Evolutionary conservation across 1,140 invertebrate genomes (phyloP).

Genomic region (Macrotrachela quadricornifera): DNA sequence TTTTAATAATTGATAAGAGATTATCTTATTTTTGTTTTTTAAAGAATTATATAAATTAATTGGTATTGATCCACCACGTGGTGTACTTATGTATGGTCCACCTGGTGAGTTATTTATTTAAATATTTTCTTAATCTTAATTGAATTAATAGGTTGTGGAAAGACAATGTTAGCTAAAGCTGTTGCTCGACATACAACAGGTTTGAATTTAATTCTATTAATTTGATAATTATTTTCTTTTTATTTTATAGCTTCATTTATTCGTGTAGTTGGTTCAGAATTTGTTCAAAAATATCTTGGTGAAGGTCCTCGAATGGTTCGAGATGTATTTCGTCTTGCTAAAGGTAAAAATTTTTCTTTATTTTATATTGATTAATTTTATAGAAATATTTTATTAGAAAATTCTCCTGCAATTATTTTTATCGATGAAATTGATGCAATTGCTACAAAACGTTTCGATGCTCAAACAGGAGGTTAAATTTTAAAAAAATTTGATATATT

Average conservation of each 20-base stretch:
- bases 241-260: constrained; percentile 62
- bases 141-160: constrained; percentile 71
- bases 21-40: too few relatives aligned
- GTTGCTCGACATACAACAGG: constrained; percentile 73
- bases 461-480: constrained; percentile 57
- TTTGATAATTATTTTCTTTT: too few relatives aligned
- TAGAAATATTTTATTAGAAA: too few relatives aligned
- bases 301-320: constrained; percentile 97
- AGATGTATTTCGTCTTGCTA: constrained; percentile 91
- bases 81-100: constrained; percentile 93
- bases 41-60: constrained; percentile 92
- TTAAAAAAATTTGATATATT: too few relatives aligned
- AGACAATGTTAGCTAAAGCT: constrained; percentile 93
- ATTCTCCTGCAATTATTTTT: constrained; percentile 95
- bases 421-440: constrained; percentile 88
- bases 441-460: constrained; percentile 92
- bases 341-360: too few relatives aligned
- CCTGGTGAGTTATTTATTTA: constrained; percentile 46
- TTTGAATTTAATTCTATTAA: too few relatives aligned
- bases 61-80: constrained; percentile 63
- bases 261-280: constrained; percentile 92
- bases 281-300: constrained; percentile 96
- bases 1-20: too few relatives aligned
- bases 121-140: too few relatives aligned
- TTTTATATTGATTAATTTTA: too few relatives aligned